These are phyloP conservation scores for Napeogenes inachia DNA, from an alignment of 2,888 invertebrate species.

Conservation along the genomic window DNA sequence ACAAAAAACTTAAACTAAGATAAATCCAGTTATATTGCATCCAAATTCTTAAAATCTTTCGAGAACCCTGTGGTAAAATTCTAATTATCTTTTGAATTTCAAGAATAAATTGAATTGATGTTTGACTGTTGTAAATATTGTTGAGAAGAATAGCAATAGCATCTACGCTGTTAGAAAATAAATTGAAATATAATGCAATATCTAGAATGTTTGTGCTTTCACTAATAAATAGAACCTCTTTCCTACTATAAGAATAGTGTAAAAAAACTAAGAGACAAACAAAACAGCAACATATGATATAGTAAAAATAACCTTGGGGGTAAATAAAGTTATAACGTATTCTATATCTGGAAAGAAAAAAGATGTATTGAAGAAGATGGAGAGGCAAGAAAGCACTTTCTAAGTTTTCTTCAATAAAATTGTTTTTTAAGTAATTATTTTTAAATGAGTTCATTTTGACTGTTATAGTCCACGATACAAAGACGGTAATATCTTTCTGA, in stretches of 20 bases:
- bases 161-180: constrained; percentile 8
- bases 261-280: constrained; percentile 4
- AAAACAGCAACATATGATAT: constrained; percentile 9
- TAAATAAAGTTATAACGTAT: constrained; percentile 19
- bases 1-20: not conserved
- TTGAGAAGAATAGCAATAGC: constrained; percentile 16
- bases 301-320: constrained; percentile 13
- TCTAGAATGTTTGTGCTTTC: not conserved
- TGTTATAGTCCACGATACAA: not conserved
- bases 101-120: constrained; percentile 16
- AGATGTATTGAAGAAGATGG: constrained; percentile 12
- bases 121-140: constrained; percentile 13
- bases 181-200: constrained; percentile 4
- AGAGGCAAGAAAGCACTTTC: constrained; percentile 16
- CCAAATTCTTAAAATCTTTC: constrained; percentile 15
- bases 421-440: constrained; percentile 14
- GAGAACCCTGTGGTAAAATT: not conserved
- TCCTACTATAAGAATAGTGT: too few species aligned
- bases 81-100: constrained; percentile 21
- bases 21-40: constrained; percentile 11
- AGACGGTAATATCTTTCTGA: too few species aligned
- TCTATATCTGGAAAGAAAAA: constrained; percentile 19
- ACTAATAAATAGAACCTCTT: too few species aligned
- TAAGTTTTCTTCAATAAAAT: constrained; percentile 17
- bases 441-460: constrained; percentile 10